A percentile compares a stretch with the other conserved stretches of the same genome.
Conservation (phyloP, 2,888 invertebrate species). For the Apomyelois bistriatella region DNA sequence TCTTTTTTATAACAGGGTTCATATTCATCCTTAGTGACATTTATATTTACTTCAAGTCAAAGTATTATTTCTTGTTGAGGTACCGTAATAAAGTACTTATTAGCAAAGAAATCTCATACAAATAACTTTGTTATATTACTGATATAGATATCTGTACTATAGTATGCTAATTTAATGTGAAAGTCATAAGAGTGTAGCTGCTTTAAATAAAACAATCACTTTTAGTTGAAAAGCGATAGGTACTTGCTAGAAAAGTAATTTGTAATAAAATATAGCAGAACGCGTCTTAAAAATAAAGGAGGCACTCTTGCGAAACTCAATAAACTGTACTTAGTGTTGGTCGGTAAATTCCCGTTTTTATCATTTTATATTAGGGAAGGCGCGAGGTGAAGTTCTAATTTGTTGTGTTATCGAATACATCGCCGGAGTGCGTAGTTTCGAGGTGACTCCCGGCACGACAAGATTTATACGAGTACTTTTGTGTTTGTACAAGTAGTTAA, state of each 20-base stretch:
- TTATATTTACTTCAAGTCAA: too few species aligned
- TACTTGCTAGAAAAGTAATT: conserved; percentile 22
- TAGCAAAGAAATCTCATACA: too few species aligned
- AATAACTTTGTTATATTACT: too few species aligned
- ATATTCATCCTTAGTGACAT: too few species aligned
- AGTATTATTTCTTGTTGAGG: too few species aligned
- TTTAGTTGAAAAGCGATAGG: conserved; percentile 17
- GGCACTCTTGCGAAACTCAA: conserved; percentile 47
- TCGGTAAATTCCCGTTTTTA: conserved; percentile 52
- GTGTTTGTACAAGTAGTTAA: conserved; percentile 77
- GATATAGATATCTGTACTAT: too few species aligned
- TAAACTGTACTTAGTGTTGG: conserved; percentile 47
- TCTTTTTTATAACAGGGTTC: too few species aligned
- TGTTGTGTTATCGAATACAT: conserved; percentile 67
- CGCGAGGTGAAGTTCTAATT: conserved; percentile 53
- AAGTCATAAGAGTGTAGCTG: not conserved
- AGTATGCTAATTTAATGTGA: too few species aligned
- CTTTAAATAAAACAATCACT: conserved; percentile 9
- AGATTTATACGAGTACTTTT: conserved; percentile 80
- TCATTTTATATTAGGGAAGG: conserved; percentile 43
- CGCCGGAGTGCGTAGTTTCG: conserved; percentile 56
- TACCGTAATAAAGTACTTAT: too few species aligned
- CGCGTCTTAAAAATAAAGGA: conserved; percentile 52
- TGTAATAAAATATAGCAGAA: conserved; percentile 36
- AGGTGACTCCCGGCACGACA: conserved; percentile 66